Base-by-base conservation (phyloP, 1,140 invertebrate genomes). In the Bombus impatiens region DNA sequence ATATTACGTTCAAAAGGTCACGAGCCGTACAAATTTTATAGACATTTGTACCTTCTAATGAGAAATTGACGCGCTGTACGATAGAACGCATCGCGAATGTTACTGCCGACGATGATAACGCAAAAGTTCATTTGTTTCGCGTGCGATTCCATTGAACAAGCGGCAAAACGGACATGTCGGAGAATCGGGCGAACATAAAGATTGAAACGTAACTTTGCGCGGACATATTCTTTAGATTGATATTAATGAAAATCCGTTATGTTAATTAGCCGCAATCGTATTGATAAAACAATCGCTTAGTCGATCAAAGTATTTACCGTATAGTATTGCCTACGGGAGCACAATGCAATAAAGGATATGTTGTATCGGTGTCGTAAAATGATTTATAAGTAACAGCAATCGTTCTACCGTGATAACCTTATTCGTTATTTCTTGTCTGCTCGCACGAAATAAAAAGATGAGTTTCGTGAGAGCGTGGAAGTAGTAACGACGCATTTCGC, bases 331-430 rank as follows among this genome's bases (percentile, higher is more conserved):
- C 15, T 37, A 53, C 10, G 2, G 13, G 1, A 37, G 18, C 5
- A 32, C 1, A 42, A 47, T 62, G 32, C 67, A 47, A 47, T 18
- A 35, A 72, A 18, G 25, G 62, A 72, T 47, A 57, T 2, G 6
- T 6, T 2, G 32, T 18, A 13, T 37, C 3, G 37, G 42, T 40
- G 32, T 35, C 35, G 37, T 67, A 32, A 68, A 53, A 37, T 37
- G 5, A 57, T 44, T 42, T 67, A 84, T 59, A 72, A 84, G 62
- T 47, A 79, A 84, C 18, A n/a, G 72, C 22, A 84, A 84, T 62
- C 83, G 12, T 62, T 42, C 28, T 8, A 57, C 5, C 28, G 35
- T 35, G 68, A 85, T 85, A 80, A 80, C 68, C 28, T 44, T 72
- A 6, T 32, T 40, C 32, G 6, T 62, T 40, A 44, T 42, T 35